Base-by-base conservation (phyloP, 64 coral and sea anemone species). In the Montipora foliosa region DNA sequence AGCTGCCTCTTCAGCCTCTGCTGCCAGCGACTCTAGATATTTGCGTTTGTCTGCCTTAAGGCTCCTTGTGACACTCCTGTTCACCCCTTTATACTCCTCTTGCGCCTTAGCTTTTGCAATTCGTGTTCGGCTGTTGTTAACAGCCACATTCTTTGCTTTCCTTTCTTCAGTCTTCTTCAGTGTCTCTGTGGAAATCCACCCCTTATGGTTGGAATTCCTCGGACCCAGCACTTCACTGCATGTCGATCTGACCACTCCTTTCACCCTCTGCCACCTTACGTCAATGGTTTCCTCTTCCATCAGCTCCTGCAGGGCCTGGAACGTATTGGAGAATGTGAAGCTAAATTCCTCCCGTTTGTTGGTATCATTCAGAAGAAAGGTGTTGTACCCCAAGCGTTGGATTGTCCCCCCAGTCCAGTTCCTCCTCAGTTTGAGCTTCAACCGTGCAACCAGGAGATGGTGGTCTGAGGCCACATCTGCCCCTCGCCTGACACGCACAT, bases 1-100 rank as follows among this genome's bases (percentile, higher is more conserved):
- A 67, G 77, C 76, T 37, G 77, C 76, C 47, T 90, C 77, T 53
- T 80, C 89, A 49, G 77, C 89, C 78, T 81, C 51, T 81, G 59
- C 19, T 68, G 76, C 76, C 59, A 81, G 49, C 15, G 25, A 0
- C 37, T 90, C 50, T 22, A 67, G 53, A 52, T 91, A 71, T 4
- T 37, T n/a, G 66, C 90, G 58, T 75, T 91, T 91, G 79, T 91
- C 89, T 20, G 15, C 19, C 55, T 55, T 90, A 21, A 80, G 29
- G 8, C 47, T 90, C 47, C 75, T 46, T 21, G 20, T 6, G 49
- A n/a, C 47, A 14, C 49, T 12, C 59, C 15, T 50, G 29, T 62
- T 70, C 24, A 13, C 67, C 11, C 44, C 64, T 17, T 46, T 14
- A 16, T 47, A 68, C 20, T 62, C 66, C 37, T 88, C 44, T 68